A percentile compares a stretch with the other conserved stretches of the same genome.
Evolutionary conservation across 2,113 vertebrate genomes (phyloP).

Genomic region (Nycticebus coucang): DNA sequence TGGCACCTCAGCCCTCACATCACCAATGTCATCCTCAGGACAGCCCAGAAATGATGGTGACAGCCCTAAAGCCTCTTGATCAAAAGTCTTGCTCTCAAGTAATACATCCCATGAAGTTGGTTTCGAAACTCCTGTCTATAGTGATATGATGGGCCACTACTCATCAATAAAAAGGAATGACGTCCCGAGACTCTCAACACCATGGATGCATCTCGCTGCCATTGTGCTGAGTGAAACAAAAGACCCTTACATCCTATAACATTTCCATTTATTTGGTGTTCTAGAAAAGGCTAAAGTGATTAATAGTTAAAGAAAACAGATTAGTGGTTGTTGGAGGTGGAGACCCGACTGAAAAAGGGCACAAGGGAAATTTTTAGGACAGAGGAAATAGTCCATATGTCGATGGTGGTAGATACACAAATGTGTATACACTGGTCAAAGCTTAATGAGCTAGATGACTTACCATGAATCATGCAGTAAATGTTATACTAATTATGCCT

Average conservation of each 20-base stretch:
- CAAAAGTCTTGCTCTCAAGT: not conserved
- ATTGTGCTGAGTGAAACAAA: not conserved
- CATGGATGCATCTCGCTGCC: not conserved
- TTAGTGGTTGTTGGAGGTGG: not conserved
- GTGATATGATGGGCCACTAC: not conserved
- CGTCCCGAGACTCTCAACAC: accelerated
- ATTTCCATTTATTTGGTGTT: no score
- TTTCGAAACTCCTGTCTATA: not conserved
- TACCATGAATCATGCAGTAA: not conserved
- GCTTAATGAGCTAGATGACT: not conserved
- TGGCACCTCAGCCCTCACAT: not conserved
- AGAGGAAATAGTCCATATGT: not conserved
- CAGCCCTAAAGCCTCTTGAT: not conserved
- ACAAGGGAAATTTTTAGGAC: not conserved
- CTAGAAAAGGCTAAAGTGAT: not conserved
- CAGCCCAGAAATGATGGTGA: not conserved
- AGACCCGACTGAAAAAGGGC: not conserved
- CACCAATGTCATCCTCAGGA: not conserved
- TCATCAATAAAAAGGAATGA: not conserved
- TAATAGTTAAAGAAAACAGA: not conserved
- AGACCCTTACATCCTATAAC: accelerated
- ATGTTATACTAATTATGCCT: not conserved
- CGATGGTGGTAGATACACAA: no score
- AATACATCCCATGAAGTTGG: no score
- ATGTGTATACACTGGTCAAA: not conserved